A percentile compares a stretch with the other conserved stretches of the same genome.
Conservation (phyloP, 1,140 invertebrate species). For the Drosophila elegans region DNA sequence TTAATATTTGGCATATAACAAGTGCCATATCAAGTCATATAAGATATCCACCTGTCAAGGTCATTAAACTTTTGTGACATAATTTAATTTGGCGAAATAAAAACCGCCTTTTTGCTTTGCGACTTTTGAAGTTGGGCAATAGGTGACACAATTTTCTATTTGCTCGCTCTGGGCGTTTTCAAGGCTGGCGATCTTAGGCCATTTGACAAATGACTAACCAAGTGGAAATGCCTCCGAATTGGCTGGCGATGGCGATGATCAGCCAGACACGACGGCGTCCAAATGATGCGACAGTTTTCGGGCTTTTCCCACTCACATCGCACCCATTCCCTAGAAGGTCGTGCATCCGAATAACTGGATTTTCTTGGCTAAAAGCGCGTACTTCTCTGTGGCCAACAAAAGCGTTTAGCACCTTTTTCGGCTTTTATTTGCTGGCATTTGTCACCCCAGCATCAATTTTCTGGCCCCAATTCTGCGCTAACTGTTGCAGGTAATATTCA, state of each 20-base stretch:
- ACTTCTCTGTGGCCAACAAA: constrained; percentile 18
- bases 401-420: constrained; percentile 64
- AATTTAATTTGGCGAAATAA: constrained; percentile 27
- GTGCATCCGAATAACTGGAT: constrained; percentile 47
- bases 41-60: constrained; percentile 46
- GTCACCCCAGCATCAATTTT: constrained; percentile 17
- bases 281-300: constrained; percentile 53
- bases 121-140: constrained; percentile 41
- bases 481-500: constrained; percentile 62
- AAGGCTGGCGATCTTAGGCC: constrained; percentile 49
- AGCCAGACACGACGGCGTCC: constrained; percentile 52
- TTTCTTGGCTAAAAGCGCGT: constrained; percentile 15
- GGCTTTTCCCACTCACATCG: constrained; percentile 24
- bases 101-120: constrained; percentile 18
- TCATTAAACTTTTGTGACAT: constrained; percentile 54
- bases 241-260: constrained; percentile 38
- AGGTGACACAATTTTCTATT: constrained; percentile 72
- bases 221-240: constrained; percentile 64
- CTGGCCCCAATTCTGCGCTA: constrained; percentile 43
- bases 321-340: constrained; percentile 43
- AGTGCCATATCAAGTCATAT: not conserved
- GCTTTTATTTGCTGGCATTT: constrained; percentile 33
- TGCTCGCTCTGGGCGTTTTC: constrained; percentile 43
- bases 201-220: constrained; percentile 78
- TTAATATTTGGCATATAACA: not conserved